phyloP scores from a whole-genome alignment of 2,888 invertebrate species.

The Meiosimyza platycephala region DNA sequence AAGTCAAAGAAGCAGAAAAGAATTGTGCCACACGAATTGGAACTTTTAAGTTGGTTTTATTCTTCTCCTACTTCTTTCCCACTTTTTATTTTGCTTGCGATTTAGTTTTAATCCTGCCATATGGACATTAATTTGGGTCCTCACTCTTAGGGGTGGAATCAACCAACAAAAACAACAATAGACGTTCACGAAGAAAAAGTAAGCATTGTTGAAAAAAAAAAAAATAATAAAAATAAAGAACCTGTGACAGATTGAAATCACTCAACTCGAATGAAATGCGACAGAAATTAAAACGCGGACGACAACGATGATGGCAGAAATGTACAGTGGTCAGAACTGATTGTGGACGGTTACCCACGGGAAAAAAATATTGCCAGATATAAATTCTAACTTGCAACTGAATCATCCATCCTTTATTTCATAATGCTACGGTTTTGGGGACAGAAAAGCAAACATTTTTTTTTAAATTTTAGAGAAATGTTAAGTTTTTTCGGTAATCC shows the following conservation, averaged over 20 bases:
- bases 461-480: too few relatives aligned
- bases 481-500: too few relatives aligned
- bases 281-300: constrained; percentile 50
- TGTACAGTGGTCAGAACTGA: too few relatives aligned
- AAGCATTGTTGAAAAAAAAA: constrained; percentile 1
- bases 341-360: too few relatives aligned
- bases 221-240: constrained; percentile 33
- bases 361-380: too few relatives aligned
- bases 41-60: constrained; percentile 6
- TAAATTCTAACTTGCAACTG: too few relatives aligned
- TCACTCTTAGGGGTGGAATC: constrained; percentile 47
- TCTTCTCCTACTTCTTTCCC: neutral
- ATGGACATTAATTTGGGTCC: constrained; percentile 61
- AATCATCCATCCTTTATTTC: too few relatives aligned
- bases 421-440: too few relatives aligned
- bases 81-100: constrained; percentile 42
- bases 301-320: neutral
- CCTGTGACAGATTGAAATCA: constrained; percentile 66
- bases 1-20: constrained; percentile 39
- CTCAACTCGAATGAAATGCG: constrained; percentile 65
- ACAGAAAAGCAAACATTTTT: too few relatives aligned
- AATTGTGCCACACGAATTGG: constrained; percentile 57
- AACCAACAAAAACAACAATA: constrained; percentile 40
- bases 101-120: constrained; percentile 65
- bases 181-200: neutral